Evolutionary conservation across 2,888 invertebrate species (phyloP).

Genomic region (Coenonympha arcania): DNA sequence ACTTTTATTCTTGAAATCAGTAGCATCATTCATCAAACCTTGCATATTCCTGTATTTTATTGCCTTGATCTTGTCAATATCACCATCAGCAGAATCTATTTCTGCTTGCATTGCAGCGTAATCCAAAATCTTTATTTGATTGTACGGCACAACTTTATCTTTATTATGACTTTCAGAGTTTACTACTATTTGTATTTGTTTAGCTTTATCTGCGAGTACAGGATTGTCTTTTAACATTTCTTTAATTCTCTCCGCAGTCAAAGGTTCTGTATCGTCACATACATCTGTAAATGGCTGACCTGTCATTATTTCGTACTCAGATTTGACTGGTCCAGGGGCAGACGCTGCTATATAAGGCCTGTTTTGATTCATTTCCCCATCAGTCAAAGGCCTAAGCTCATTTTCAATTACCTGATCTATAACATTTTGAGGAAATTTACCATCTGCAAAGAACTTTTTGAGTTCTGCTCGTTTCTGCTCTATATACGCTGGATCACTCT

Average conservation of each 20-base stretch:
- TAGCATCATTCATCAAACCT: conserved; percentile 45
- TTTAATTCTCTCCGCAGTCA: conserved; percentile 49
- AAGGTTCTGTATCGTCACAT: conserved; percentile 44
- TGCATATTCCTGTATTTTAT: conserved; percentile 59
- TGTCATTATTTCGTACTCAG: conserved; percentile 65
- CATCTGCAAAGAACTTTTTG: conserved; percentile 50
- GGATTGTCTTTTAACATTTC: conserved; percentile 51
- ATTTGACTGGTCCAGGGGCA: conserved; percentile 44
- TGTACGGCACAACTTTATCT: conserved; percentile 45
- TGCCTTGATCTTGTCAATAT: conserved; percentile 43
- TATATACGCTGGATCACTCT: conserved; percentile 37
- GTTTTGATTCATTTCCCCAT: conserved; percentile 25
- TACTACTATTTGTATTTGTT: conserved; percentile 58
- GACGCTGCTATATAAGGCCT: conserved; percentile 59
- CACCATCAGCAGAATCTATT: conserved; percentile 45
- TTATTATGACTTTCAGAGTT: conserved; percentile 35
- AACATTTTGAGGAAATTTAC: conserved; percentile 45
- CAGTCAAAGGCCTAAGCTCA: conserved; percentile 48
- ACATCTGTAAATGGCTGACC: conserved; percentile 63
- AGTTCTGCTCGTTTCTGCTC: conserved; percentile 53
- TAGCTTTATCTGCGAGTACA: conserved; percentile 57
- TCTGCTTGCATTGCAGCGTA: conserved; percentile 45
- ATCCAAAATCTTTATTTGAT: conserved; percentile 44
- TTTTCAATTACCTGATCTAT: conserved; percentile 58
- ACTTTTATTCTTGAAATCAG: conserved; percentile 28